A percentile compares a stretch with the other conserved stretches of the same genome.
phyloP scores from a whole-genome alignment of 2,888 invertebrate species.

The Apeira syringaria region DNA sequence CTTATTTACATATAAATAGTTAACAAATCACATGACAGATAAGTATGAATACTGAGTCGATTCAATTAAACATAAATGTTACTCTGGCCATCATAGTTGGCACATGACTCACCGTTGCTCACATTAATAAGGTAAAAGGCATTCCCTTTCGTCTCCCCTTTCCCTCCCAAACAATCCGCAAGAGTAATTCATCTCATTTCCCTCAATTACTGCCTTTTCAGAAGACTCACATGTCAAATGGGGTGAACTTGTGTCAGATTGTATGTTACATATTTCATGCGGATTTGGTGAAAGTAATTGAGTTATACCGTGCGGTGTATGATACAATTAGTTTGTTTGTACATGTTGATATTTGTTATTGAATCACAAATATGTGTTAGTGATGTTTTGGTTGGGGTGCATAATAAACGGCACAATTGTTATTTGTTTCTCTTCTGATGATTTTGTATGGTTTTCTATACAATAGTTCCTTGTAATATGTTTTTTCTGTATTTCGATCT shows the following conservation, averaged over 20 bases:
- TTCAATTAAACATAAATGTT: no score
- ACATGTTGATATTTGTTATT: constrained; percentile 14
- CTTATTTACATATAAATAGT: no score
- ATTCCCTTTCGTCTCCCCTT: constrained; percentile 40
- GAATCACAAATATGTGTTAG: constrained; percentile 6
- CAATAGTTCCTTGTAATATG: no score
- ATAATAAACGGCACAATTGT: background rate
- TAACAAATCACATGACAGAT: no score
- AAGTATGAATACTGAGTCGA: no score
- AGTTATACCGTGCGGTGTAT: constrained; percentile 19
- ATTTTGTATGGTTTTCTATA: no score
- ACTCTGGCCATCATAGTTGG: no score
- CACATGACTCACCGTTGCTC: constrained; percentile 5
- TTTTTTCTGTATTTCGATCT: no score
- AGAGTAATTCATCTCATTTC: constrained; percentile 75
- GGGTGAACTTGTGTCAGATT: constrained; percentile 55
- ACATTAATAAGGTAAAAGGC: constrained; percentile 8
- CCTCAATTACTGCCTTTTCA: constrained; percentile 73
- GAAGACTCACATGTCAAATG: constrained; percentile 62
- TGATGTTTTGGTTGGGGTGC: constrained; percentile 9
- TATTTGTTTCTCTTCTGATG: background rate
- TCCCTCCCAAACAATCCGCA: constrained; percentile 53
- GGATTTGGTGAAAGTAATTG: constrained; percentile 32
- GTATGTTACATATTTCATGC: constrained; percentile 48
- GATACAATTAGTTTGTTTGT: constrained; percentile 25